phyloP scores from a whole-genome alignment of 2,888 invertebrate genomes.

The Mantis religiosa region DNA sequence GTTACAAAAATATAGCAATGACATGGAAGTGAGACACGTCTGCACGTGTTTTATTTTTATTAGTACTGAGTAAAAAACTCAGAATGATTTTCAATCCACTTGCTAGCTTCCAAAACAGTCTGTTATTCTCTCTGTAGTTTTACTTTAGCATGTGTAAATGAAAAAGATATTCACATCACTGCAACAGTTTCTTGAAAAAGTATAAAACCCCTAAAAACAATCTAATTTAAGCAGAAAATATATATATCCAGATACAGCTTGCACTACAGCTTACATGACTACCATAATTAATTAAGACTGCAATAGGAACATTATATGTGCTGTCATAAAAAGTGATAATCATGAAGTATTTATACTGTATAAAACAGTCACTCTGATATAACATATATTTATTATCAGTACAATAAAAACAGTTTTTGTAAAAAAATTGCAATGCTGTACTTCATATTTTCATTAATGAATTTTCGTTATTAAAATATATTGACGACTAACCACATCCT shows the following conservation, averaged over 20 bases:
- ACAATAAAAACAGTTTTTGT: not conserved
- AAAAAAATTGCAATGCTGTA: not conserved
- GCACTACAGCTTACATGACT: not conserved
- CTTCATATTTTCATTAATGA: not conserved
- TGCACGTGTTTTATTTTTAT: not conserved
- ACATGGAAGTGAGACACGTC: not conserved
- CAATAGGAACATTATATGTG: not conserved
- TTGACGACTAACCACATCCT: not conserved
- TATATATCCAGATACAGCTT: no score
- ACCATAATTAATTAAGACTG: not conserved
- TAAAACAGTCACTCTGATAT: not conserved
- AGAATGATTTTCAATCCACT: not conserved
- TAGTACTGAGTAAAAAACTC: not conserved
- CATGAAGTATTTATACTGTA: not conserved
- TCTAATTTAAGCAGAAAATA: not conserved
- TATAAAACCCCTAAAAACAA: not conserved
- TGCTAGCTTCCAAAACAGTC: not conserved
- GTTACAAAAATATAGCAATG: not conserved
- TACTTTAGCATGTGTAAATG: not conserved
- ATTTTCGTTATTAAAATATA: conserved; percentile 12
- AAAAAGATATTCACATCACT: not conserved
- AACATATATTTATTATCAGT: not conserved
- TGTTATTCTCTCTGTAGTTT: not conserved
- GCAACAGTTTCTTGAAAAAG: not conserved
- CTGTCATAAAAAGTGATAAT: not conserved